phyloP scores from a whole-genome alignment of 2,797 vertebrate genomes.

The Lophotriccus pileatus region DNA sequence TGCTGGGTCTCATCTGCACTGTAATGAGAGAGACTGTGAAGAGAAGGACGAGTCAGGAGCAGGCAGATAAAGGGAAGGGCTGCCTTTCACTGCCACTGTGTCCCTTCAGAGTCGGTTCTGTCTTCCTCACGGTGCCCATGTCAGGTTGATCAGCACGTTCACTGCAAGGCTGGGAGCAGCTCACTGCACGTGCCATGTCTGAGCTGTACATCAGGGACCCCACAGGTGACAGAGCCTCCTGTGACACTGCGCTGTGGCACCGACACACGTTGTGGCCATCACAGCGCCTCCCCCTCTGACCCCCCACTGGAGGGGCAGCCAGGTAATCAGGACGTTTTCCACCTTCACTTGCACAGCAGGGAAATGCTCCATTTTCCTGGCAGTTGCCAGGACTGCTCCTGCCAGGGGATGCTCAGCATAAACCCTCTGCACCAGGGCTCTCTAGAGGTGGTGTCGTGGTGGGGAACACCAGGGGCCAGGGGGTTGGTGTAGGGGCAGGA shows the following conservation, averaged over 20 bases:
- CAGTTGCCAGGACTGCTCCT: neutral
- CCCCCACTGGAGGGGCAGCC: neutral
- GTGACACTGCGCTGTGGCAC: neutral
- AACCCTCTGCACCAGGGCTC: neutral
- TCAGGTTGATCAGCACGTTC: no score
- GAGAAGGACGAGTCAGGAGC: neutral
- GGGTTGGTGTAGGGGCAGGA: fast-evolving
- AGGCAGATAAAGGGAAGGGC: neutral
- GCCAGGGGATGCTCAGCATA: neutral
- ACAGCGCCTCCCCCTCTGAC: fast-evolving
- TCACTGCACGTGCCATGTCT: neutral
- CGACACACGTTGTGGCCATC: neutral
- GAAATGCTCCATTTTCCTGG: neutral
- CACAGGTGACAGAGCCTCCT: fast-evolving
- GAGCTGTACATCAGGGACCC: neutral
- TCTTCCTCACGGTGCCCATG: fast-evolving
- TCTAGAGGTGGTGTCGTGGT: fast-evolving
- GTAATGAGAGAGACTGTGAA: neutral
- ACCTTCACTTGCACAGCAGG: neutral
- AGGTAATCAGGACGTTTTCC: neutral
- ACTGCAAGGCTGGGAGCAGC: neutral
- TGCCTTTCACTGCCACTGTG: fast-evolving
- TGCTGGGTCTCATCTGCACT: neutral
- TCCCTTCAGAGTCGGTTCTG: neutral
- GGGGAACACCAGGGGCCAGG: fast-evolving